Base-by-base conservation (phyloP, 2,888 invertebrate species). In the Lasiommata megera region DNA sequence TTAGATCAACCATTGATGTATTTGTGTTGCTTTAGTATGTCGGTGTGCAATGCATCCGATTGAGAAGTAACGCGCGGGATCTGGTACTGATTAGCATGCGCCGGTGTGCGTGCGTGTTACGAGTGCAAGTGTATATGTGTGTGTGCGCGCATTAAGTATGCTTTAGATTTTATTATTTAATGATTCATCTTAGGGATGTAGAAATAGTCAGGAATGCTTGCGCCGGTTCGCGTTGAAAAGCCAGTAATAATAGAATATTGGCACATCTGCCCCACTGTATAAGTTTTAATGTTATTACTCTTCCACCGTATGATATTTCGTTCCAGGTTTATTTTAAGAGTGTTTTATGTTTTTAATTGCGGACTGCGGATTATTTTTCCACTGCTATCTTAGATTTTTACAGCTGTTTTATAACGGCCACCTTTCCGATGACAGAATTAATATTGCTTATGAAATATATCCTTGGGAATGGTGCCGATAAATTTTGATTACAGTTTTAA, bases 101-200 rank as follows among this genome's bases (percentile, higher is more conserved):
- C 75, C 80, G 76, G 88, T 86, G 83, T 85, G 84, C 72, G 82
- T 82, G 79, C 77, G 74, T 72, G 77, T 80, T 81, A 77, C 79
- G 84, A 84, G 87, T 17, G 82, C 86, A 79, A 80, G 76, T 28
- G 28, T 7, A 74, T 79, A 43, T 17, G 80, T 83, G 82, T 84
- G 86, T 82, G 82, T 80, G 80, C 77, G 82, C 78, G 89, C 87
- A 88, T 89, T 89, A 89, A 89, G 89, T 88, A 82, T 82, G 88
- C 88, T 88, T 87, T 83, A 72, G 80, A 89, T 91, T 90, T 91
- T 89, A 90, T 90, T 89, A 90, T 89, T 89, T 89, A 90, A 89
- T 90, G 90, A 90, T 85, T 91, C 90, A 91, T 88, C 87, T 88
- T 84, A 84, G 86, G 87, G 84, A 84, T 90, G 84, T 90, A 84